These are phyloP conservation scores for Sinosuthora webbiana DNA, from an alignment of 2,113 vertebrate genomes.

Conservation along the genomic window DNA sequence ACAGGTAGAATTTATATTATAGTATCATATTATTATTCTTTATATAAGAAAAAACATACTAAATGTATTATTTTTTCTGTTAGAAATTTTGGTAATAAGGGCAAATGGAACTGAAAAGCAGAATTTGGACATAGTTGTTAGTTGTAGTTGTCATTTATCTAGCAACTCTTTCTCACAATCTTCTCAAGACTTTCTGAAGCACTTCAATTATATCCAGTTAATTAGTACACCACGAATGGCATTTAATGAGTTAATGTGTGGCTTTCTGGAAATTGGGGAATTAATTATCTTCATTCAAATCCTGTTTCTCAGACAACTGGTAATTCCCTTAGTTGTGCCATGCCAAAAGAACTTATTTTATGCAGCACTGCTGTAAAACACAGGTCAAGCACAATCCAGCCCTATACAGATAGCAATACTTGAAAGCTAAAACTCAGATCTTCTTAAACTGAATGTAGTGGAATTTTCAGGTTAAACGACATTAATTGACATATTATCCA, in stretches of 20 bases:
- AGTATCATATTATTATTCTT: background rate
- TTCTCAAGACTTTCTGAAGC: background rate
- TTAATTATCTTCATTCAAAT: background rate
- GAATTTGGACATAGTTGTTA: background rate
- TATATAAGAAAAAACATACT: background rate
- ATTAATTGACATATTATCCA: background rate
- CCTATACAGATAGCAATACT: too few relatives aligned
- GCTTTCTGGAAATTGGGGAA: background rate
- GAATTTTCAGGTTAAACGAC: background rate
- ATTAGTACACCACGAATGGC: background rate
- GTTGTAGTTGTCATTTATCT: background rate
- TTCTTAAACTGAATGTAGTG: background rate
- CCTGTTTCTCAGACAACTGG: background rate
- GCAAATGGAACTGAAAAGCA: background rate
- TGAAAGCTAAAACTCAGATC: background rate
- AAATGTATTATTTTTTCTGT: background rate
- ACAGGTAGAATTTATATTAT: background rate
- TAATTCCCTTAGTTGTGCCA: background rate
- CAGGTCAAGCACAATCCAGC: background rate
- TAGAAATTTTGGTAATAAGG: background rate
- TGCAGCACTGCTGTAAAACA: background rate
- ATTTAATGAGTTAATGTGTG: background rate
- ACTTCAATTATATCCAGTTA: background rate
- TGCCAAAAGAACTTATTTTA: background rate
- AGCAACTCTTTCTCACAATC: accelerated